phyloP scores from a whole-genome alignment of 2,113 vertebrate species.

The Riparia riparia region DNA sequence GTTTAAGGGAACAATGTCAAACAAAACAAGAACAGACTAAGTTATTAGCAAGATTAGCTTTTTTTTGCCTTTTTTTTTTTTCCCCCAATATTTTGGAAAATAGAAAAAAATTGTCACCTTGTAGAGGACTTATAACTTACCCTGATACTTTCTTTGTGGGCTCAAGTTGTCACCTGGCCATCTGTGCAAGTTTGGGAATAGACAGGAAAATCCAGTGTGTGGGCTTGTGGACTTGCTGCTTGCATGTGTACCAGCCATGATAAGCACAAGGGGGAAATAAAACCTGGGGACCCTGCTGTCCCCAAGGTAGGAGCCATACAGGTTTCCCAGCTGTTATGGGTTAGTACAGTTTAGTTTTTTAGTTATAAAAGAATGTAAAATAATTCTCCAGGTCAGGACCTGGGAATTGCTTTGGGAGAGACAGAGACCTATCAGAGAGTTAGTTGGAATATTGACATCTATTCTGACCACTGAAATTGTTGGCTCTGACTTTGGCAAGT shows the following conservation, averaged over 20 bases:
- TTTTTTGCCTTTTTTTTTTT: not conserved
- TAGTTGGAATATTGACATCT: too few relatives aligned
- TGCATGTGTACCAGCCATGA: not conserved
- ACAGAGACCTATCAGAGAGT: too few relatives aligned
- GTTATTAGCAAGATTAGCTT: not conserved
- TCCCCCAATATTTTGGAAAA: not conserved
- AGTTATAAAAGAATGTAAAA: too few relatives aligned
- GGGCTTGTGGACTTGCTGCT: not conserved
- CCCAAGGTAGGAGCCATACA: not conserved
- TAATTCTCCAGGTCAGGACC: too few relatives aligned
- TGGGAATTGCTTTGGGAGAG: too few relatives aligned
- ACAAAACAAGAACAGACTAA: not conserved
- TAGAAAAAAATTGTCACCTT: not conserved
- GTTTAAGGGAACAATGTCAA: not conserved
- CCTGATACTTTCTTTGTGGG: not conserved
- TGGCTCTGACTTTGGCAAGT: too few relatives aligned
- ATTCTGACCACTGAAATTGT: too few relatives aligned
- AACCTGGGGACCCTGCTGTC: not conserved
- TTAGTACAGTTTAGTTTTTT: too few relatives aligned
- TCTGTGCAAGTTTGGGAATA: not conserved
- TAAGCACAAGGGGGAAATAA: not conserved
- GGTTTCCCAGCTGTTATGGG: not conserved
- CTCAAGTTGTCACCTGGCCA: not conserved
- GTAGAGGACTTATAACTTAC: not conserved
- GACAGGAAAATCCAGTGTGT: not conserved